Base-by-base conservation (phyloP, 2,888 invertebrate species). In the Drosophila subquinaria region DNA sequence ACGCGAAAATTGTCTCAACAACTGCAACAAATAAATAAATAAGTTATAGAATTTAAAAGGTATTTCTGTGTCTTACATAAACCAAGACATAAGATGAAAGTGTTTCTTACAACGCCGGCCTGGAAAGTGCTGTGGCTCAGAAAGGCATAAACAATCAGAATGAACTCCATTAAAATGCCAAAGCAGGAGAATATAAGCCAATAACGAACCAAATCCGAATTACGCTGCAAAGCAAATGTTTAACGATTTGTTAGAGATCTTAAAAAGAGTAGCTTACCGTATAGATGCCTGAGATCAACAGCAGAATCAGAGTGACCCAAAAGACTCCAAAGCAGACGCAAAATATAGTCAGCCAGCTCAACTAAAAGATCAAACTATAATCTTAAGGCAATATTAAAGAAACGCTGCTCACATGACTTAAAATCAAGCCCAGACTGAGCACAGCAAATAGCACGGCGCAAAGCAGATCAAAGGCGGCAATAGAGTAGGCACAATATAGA, bases 301-400 rank as follows among this genome's bases (percentile, higher is more conserved):
- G 33, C 3, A 45, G 0, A 50, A 80, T 82, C 23, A 86, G 20
- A 0, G 85, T 51, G 5, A 85, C 3, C 89, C 89, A 86, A n/a
- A 89, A 84, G 2, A 80, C 9, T 20, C 68, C 78, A 69, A 86
- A 86, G 4, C 67, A 20, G 2, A 62, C 36, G 0, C 68, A 60
- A 33, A 89, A 89, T 13, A 88, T 80, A 11, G 79, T 69, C 1
- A 87, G 43, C 85, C 85, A 86, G 51, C 85, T 85, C 3, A 86
- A 15, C 85, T 89, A 11, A 4, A 42, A n/a, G 15, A 17, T 3
- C 8, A 11, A 35, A 13, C 17, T 15, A 0, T 11, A n/a, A 38
- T 10, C 6, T 11, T 9, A 11, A 11, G 6, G 1, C 11, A 8
- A 27, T n/a, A 15, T 27, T 6, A 2, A 3, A 0, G 1, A 10